A percentile compares a stretch with the other conserved stretches of the same genome.
These are phyloP conservation scores for Podabrus alpinus DNA, from an alignment of 2,888 invertebrate species.

Conservation along the genomic window DNA sequence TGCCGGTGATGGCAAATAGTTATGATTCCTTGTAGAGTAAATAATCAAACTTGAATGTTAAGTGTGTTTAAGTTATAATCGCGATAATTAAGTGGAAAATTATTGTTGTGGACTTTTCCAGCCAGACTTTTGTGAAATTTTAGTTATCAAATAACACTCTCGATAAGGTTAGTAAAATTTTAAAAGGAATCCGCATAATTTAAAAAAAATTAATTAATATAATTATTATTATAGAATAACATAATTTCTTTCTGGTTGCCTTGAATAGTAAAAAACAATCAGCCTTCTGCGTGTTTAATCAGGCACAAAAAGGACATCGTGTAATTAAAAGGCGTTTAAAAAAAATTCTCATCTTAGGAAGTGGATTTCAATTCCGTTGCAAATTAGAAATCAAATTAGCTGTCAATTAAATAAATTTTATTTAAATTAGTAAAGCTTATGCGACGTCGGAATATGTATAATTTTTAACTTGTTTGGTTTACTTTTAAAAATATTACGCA, in stretches of 20 bases:
- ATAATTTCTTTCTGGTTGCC: background rate
- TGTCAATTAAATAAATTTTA: background rate
- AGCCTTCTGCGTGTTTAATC: background rate
- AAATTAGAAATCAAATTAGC: background rate
- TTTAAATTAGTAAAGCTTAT: background rate
- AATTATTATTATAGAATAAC: background rate
- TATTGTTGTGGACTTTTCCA: background rate
- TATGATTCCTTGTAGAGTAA: background rate
- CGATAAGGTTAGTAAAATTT: background rate
- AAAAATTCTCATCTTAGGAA: background rate
- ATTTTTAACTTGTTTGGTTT: background rate
- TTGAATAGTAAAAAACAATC: background rate
- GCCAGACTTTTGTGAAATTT: background rate
- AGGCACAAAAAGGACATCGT: background rate
- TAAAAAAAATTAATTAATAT: background rate
- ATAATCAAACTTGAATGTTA: background rate
- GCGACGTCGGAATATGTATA: background rate
- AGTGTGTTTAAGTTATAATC: background rate
- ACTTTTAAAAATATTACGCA: conserved; percentile 6
- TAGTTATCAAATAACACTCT: background rate
- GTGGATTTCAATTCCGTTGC: background rate
- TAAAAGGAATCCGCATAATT: background rate
- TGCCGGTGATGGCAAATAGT: background rate
- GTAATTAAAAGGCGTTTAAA: background rate
- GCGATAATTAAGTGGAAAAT: background rate